A percentile compares a stretch with the other conserved stretches of the same genome.
These are phyloP conservation scores for Nematopogon swammerdamellus DNA, from an alignment of 2,888 invertebrate species.

Conservation along the genomic window DNA sequence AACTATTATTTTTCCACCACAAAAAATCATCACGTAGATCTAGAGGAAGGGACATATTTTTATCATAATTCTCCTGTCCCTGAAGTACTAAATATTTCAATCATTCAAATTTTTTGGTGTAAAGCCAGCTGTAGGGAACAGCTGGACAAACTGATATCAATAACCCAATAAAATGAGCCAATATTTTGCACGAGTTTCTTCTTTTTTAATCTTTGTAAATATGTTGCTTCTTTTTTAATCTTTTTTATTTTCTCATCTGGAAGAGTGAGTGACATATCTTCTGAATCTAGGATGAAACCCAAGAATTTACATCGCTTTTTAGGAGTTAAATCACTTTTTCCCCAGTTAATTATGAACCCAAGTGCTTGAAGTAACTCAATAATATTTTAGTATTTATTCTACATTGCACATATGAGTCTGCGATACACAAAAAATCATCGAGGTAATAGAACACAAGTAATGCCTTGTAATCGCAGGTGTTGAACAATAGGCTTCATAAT, in stretches of 20 bases:
- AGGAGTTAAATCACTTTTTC: neutral
- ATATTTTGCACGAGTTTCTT: neutral
- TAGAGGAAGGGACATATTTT: neutral
- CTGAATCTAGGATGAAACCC: neutral
- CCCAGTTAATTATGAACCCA: neutral
- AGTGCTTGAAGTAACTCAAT: neutral
- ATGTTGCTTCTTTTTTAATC: neutral
- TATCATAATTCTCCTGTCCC: conserved; percentile 1
- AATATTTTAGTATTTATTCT: neutral
- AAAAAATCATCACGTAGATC: neutral
- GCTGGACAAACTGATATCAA: neutral
- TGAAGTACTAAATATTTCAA: conserved; percentile 1
- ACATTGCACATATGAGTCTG: neutral
- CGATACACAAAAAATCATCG: neutral
- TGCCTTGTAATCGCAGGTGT: neutral
- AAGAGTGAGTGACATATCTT: neutral
- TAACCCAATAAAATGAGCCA: neutral
- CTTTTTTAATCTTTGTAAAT: too few relatives aligned
- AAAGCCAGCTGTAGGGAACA: conserved; percentile 1
- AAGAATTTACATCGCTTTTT: neutral
- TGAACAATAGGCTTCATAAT: neutral
- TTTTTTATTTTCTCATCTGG: neutral
- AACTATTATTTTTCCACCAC: neutral
- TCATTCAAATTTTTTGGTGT: conserved; percentile 2
- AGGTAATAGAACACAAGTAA: neutral